phyloP scores from a whole-genome alignment of 1,140 invertebrate species.

The Microplitis mediator region DNA sequence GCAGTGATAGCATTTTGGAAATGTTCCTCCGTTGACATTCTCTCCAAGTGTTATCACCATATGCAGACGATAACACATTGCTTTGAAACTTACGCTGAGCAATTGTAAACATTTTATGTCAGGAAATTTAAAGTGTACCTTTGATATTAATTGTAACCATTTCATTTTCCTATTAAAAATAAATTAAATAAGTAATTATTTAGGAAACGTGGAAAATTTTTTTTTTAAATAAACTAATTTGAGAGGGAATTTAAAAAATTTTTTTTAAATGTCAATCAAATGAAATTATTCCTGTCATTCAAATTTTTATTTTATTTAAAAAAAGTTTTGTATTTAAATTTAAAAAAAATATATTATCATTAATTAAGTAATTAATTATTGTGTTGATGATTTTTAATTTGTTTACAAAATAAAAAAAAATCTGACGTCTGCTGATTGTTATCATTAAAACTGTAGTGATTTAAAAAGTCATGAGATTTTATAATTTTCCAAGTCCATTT shows the following conservation, averaged over 20 bases:
- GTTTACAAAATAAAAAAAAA: no score
- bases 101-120: conserved; percentile 58
- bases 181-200: conserved; percentile 5
- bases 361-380: not conserved
- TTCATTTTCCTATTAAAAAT: conserved; percentile 57
- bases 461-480: no score
- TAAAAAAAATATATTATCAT: no score
- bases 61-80: conserved; percentile 59
- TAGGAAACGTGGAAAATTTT: not conserved
- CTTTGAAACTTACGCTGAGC: conserved; percentile 58
- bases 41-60: conserved; percentile 57
- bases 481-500: no score
- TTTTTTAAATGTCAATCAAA: not conserved
- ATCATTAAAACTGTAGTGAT: not conserved
- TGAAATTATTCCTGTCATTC: not conserved
- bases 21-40: conserved; percentile 40
- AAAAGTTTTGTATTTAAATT: no score
- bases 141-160: conserved; percentile 57
- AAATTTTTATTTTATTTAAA: no score
- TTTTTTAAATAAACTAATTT: not conserved
- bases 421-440: no score
- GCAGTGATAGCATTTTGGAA: conserved; percentile 59
- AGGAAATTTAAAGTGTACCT: conserved; percentile 58
- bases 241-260: not conserved
- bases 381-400: no score